These are phyloP conservation scores for Indicator indicator DNA, from an alignment of 2,113 vertebrate genomes.

Conservation along the genomic window DNA sequence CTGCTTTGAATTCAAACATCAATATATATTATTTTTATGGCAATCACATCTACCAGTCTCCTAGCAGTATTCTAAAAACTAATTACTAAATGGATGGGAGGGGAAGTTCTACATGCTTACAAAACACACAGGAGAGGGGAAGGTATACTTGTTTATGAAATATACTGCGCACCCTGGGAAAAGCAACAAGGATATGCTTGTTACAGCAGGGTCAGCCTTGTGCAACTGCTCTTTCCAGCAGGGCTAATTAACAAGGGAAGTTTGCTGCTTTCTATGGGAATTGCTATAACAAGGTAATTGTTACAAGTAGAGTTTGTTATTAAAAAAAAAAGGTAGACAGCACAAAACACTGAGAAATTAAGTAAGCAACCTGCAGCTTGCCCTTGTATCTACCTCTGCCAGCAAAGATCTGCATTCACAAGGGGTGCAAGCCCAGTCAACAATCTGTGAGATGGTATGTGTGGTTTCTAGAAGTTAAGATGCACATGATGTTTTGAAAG, in stretches of 20 bases:
- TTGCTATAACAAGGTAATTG: not conserved
- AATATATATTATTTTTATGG: not conserved
- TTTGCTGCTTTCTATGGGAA: not conserved
- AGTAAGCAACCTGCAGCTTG: not conserved
- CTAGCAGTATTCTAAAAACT: not conserved
- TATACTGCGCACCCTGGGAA: not conserved
- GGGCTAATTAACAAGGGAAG: slow-evolving; percentile 3
- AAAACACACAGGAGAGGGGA: not conserved
- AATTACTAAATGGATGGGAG: not conserved
- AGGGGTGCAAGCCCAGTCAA: fast-evolving
- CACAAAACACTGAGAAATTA: not conserved
- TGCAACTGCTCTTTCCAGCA: not conserved
- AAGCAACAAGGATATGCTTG: not conserved
- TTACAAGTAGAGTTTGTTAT: not conserved
- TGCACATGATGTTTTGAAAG: not conserved
- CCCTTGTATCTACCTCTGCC: fast-evolving
- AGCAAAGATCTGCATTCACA: fast-evolving
- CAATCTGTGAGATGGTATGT: not conserved
- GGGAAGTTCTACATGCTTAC: not conserved
- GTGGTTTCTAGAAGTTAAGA: not conserved
- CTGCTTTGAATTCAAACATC: not conserved
- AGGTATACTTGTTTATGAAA: not conserved
- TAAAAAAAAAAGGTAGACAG: not conserved
- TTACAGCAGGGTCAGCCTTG: not conserved
- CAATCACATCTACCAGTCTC: not conserved